Percentiles rank a stretch among this genome's conserved stretches.
Conservation (phyloP, 2,113 vertebrate species). For the Stegastes partitus region DNA sequence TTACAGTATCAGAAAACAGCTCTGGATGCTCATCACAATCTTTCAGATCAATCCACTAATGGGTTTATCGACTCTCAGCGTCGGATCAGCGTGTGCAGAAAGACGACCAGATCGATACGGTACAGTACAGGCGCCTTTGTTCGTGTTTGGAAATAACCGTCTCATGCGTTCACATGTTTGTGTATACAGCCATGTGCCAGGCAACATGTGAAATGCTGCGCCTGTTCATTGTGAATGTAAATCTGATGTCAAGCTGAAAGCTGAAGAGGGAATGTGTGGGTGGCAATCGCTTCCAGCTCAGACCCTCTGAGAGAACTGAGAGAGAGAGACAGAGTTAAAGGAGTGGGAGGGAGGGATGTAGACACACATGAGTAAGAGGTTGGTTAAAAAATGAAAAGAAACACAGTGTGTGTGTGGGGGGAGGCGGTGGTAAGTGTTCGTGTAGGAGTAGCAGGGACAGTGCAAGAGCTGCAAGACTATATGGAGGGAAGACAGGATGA, state of each 20-base stretch:
- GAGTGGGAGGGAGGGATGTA: conserved; percentile 78
- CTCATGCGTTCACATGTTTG: conserved; percentile 45
- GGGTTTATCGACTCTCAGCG: neutral
- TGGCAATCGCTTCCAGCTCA: conserved; percentile 84
- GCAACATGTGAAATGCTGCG: conserved; percentile 67
- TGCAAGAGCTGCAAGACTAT: conserved; percentile 46
- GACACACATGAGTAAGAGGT: conserved; percentile 76
- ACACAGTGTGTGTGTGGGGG: conserved; percentile 23
- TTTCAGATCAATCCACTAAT: no score
- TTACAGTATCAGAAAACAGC: no score
- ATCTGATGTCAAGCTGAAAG: conserved; percentile 84
- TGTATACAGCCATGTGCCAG: conserved; percentile 52
- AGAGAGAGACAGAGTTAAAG: conserved; percentile 76
- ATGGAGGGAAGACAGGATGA: conserved; percentile 56
- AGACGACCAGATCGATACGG: neutral
- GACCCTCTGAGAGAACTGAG: conserved; percentile 74
- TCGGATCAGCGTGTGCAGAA: neutral
- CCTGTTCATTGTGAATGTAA: conserved; percentile 83
- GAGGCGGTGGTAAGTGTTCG: conserved; percentile 45
- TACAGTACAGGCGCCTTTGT: conserved; percentile 20
- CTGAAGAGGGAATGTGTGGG: conserved; percentile 84
- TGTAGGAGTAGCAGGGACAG: conserved; percentile 72
- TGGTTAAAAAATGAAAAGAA: conserved; percentile 59
- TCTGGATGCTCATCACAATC: no score
- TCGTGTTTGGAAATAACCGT: conserved; percentile 23